Evolutionary conservation across 2,888 invertebrate species (phyloP), one percentile per base, ranked within the genome.

Genomic region (Napeogenes sylphis): DNA sequence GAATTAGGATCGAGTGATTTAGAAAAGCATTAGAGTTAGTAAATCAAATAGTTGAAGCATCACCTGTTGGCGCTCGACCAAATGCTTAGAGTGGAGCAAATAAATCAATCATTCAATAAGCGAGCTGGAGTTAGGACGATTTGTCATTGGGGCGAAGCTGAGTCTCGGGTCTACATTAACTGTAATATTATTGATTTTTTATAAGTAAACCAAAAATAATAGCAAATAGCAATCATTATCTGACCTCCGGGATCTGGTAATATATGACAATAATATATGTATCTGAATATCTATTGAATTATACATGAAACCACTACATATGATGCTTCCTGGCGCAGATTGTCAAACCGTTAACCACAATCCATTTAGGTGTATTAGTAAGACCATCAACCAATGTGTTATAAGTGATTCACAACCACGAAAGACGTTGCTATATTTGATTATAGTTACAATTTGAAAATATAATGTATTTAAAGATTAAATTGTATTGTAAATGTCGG

Each of bases 61-160:
- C 83, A 87, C 86, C 87, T 88, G 87, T 86, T 84, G 83, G 79
- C 72, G 67, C 70, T 73, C 74, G 71, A 70, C 64, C 68, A 71
- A 75, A 71, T 70, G 72, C 77, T 71, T 72, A 72, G 73, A 72
- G 71, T 68, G 75, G 70, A 70, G 72, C 72, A 74, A 78, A 87
- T 87, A 84, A 84, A 90, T 90, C 88, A 89, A 89, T 89, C 90
- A 88, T 84, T 85, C 87, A 85, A 86, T 89, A 83, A 85, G 76
- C 75, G 73, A 71, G 70, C 73, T 73, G 74, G 71, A 69, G 69
- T 68, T 72, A 72, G 70, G 69, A 75, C 80, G 77, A 87, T 89
- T 89, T 88, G 87, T 88, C 89, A 84, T 75, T 78, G 64, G 8
- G 8, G 10, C 6, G 51, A 30, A 30, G 51, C 30, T 51, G 4